A percentile compares a stretch with the other conserved stretches of the same genome.
phyloP scores from a whole-genome alignment of 2,113 vertebrate genomes.

The Phalacrocorax pelagicus region DNA sequence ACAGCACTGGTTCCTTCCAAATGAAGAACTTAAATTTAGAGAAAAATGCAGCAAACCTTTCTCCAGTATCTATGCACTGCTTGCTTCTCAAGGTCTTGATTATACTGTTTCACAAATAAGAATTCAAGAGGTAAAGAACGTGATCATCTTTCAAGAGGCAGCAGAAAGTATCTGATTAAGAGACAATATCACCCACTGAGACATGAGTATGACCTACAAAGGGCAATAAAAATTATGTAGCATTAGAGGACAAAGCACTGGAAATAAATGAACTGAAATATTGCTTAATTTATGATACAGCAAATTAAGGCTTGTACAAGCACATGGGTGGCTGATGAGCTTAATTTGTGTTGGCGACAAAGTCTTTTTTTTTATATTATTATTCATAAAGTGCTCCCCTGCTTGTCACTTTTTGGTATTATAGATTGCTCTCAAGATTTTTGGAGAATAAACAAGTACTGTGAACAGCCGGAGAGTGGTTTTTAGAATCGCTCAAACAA shows the following conservation, averaged over 20 bases:
- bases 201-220: background rate
- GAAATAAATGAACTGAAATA: background rate
- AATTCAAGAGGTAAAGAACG: background rate
- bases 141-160: background rate
- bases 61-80: background rate
- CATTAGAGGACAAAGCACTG: background rate
- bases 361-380: background rate
- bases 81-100: background rate
- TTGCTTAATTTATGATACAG: background rate
- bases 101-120: background rate
- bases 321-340: background rate
- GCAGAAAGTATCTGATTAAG: background rate
- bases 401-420: background rate
- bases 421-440: background rate
- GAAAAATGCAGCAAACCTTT: background rate
- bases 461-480: background rate
- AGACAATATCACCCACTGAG: background rate
- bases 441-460: background rate
- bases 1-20: background rate
- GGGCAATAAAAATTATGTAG: background rate
- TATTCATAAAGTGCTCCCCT: slow-evolving; percentile 9
- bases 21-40: background rate
- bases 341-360: background rate
- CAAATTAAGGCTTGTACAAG: slow-evolving; percentile 5
- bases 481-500: background rate